A percentile compares a stretch with the other conserved stretches of the same genome.
phyloP scores from a whole-genome alignment of 2,113 vertebrate genomes.

The Nothocercus nigrocapillus region DNA sequence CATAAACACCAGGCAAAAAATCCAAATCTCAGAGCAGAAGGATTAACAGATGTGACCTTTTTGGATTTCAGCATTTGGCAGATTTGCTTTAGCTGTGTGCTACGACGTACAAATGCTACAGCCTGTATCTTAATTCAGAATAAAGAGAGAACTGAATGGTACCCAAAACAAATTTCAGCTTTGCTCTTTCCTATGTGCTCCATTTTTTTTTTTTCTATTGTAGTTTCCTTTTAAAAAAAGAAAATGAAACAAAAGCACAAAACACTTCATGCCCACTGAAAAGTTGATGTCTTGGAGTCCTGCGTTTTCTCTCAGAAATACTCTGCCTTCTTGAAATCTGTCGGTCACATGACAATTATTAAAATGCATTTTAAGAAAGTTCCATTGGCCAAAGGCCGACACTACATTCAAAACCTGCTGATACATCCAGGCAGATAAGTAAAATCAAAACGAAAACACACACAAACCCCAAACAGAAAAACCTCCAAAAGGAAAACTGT shows the following conservation, averaged over 20 bases:
- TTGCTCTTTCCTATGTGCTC: slow-evolving; percentile 46
- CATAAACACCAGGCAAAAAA: slow-evolving; percentile 61
- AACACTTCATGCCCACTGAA: neutral
- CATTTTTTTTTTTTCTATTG: neutral
- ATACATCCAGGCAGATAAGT: slow-evolving; percentile 77
- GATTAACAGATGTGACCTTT: slow-evolving; percentile 50
- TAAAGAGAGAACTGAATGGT: slow-evolving; percentile 42
- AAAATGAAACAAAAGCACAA: neutral
- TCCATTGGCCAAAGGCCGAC: slow-evolving; percentile 73
- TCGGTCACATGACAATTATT: slow-evolving; percentile 63
- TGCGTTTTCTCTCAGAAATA: slow-evolving; percentile 25
- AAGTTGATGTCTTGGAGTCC: neutral
- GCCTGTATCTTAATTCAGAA: slow-evolving; percentile 46
- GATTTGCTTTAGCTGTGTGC: slow-evolving; percentile 38
- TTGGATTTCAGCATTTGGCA: slow-evolving; percentile 52
- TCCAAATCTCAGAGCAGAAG: slow-evolving; percentile 61
- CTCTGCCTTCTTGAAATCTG: slow-evolving; percentile 56
- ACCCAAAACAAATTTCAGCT: slow-evolving; percentile 26
- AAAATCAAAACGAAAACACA: slow-evolving; percentile 56
- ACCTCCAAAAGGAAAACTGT: slow-evolving; percentile 81
- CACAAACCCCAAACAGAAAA: slow-evolving; percentile 75
- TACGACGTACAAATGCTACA: slow-evolving; percentile 37
- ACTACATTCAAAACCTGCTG: slow-evolving; percentile 79
- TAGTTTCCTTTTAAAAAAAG: neutral
- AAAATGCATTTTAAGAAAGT: slow-evolving; percentile 74